These are phyloP conservation scores for Cremastinae sp. DNA, from an alignment of 2,888 invertebrate species.

Conservation along the genomic window DNA sequence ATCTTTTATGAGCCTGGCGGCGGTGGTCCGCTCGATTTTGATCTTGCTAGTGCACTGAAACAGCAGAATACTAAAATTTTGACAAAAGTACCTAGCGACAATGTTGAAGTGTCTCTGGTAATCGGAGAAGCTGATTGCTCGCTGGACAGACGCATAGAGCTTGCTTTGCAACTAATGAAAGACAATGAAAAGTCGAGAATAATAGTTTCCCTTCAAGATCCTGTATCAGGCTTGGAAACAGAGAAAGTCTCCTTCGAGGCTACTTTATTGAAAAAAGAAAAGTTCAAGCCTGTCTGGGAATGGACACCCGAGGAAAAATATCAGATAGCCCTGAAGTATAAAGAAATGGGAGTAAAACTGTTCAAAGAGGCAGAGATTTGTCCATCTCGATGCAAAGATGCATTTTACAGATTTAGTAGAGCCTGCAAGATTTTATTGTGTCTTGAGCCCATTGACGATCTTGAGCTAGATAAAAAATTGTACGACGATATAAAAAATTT, in stretches of 20 bases:
- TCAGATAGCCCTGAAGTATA: conserved; percentile 81
- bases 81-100: conserved; percentile 45
- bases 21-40: not conserved
- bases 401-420: conserved; percentile 88
- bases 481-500: conserved; percentile 82
- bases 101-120: conserved; percentile 68
- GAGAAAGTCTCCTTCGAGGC: conserved; percentile 80
- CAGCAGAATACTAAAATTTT: conserved; percentile 80
- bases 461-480: conserved; percentile 81
- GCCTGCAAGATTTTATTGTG: conserved; percentile 88
- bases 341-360: conserved; percentile 84
- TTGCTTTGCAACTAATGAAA: conserved; percentile 83
- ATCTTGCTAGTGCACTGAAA: conserved; percentile 75
- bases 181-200: conserved; percentile 81
- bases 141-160: conserved; percentile 82
- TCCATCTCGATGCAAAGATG: conserved; percentile 84
- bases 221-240: conserved; percentile 70
- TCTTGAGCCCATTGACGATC: conserved; percentile 81
- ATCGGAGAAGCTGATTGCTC: conserved; percentile 82
- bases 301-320: conserved; percentile 83
- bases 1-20: conserved; percentile 16
- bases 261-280: conserved; percentile 80
- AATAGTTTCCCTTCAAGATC: conserved; percentile 68
- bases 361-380: conserved; percentile 80
- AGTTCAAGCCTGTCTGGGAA: conserved; percentile 82